Conservation (phyloP, 2,113 vertebrate genomes). For the Oryzias curvinotus region DNA sequence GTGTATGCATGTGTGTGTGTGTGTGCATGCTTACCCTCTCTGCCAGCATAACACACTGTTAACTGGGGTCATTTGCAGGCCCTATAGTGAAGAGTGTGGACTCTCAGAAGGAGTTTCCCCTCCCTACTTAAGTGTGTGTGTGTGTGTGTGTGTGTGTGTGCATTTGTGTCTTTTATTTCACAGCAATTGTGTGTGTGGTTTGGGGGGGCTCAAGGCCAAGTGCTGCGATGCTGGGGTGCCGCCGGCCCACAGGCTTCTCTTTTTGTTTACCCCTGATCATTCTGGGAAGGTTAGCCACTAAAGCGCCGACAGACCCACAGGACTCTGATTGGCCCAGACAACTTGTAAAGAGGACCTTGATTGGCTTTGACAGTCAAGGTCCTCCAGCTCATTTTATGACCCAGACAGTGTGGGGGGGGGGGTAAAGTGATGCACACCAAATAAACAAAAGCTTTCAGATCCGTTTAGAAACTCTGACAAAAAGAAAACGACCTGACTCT, state of each 20-base stretch:
- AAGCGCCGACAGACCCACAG: conserved; percentile 34
- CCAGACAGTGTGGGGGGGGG: conserved; percentile 27
- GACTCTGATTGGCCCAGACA: conserved; percentile 54
- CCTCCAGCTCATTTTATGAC: conserved; percentile 49
- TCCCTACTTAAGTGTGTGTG: conserved; percentile 5
- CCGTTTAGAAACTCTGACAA: background rate
- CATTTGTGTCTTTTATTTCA: conserved; percentile 15
- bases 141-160: conserved; percentile 9
- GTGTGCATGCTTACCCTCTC: conserved; percentile 8
- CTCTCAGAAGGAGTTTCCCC: conserved; percentile 40
- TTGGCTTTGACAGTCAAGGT: conserved; percentile 53
- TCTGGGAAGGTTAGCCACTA: conserved; percentile 35
- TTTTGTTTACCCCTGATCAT: conserved; percentile 55
- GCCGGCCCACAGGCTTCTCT: conserved; percentile 31
- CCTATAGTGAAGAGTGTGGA: conserved; percentile 39
- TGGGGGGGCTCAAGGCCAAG: conserved; percentile 42
- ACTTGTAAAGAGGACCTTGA: conserved; percentile 51
- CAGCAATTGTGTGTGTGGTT: conserved; percentile 20
- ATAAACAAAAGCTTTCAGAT: conserved; percentile 17
- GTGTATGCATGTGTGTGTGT: background rate
- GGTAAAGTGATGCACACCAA: conserved; percentile 6
- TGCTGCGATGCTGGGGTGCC: conserved; percentile 36
- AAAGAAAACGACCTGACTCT: background rate
- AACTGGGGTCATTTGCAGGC: conserved; percentile 50
- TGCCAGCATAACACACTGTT: conserved; percentile 40